Base-by-base conservation (phyloP, 1,140 invertebrate genomes). In the Apis dorsata region DNA sequence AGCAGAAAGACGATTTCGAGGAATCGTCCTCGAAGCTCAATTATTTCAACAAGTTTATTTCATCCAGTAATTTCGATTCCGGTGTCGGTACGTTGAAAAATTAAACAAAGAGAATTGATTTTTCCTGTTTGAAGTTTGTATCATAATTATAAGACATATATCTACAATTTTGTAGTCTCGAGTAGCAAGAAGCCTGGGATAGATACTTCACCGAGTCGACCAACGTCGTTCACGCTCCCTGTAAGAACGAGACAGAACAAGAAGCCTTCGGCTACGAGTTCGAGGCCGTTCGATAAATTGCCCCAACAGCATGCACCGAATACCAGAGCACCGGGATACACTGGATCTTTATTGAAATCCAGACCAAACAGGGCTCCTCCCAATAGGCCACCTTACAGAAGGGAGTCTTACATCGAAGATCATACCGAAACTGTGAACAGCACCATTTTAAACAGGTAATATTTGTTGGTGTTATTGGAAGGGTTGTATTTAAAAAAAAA, bases 261-360 rank as follows among this genome's bases (percentile, higher is more conserved):
- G 70, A 93, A 92, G 71, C 91, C 91, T 12, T 44, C 86, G 12
- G 15, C 81, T 15, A 10, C 76, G 5, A 60, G 65, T 28, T 79
- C 91, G 3, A 90, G 92, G 70, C 93, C 93, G 0, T 93, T 92
- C 66, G 92, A 94, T 57, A 94, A 93, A 78, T 79, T 94, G 21
- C 93, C 93, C 12, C 92, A 93, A 34, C 93, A 94, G 63, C 93
- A 94, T 69, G 93, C 93, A 17, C 93, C 93, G 0, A 94, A 94
- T 60, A 94, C 93, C 0, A 89, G 93, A 81, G 93, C 93, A 12
- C 93, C 93, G 11, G 93, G 93, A 8, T 94, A 93, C 87, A 94
- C 91, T 71, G 93, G 93, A 28, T 88, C 92, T 2, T 62, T 93
- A 62, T 13, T 74, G 55, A 86, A 93, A 81, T 49, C 73, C 28